Percentiles rank a stretch among this genome's conserved stretches.
phyloP scores from a whole-genome alignment of 2,888 invertebrate species.

The Parascotia fuliginaria region DNA sequence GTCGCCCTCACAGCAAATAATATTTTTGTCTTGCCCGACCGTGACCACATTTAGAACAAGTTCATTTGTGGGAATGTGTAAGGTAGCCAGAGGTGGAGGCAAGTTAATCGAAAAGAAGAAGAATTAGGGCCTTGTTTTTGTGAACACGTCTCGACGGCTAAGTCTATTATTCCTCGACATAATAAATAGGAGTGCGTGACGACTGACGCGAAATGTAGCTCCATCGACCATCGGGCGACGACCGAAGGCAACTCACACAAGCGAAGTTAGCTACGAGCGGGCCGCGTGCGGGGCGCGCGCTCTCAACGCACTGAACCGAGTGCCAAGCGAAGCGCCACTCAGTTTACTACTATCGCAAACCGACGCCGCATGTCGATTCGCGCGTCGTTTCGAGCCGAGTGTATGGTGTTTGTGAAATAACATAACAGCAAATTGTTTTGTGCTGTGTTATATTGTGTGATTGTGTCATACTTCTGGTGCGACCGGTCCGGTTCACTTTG shows the following conservation, averaged over 20 bases:
- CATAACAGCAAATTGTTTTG: conserved; percentile 80
- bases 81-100: conserved; percentile 21
- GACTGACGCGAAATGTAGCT: conserved; percentile 75
- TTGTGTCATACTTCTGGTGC: conserved; percentile 74
- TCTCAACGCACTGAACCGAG: conserved; percentile 68
- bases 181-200: conserved; percentile 78
- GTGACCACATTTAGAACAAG: conserved; percentile 66
- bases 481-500: conserved; percentile 73
- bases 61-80: conserved; percentile 41
- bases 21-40: conserved; percentile 58
- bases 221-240: conserved; percentile 77
- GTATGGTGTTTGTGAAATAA: conserved; percentile 81
- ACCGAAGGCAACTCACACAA: conserved; percentile 60
- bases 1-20: conserved; percentile 63
- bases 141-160: conserved; percentile 36
- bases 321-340: conserved; percentile 77
- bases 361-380: conserved; percentile 73
- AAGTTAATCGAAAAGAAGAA: conserved; percentile 36
- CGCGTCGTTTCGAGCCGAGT: conserved; percentile 71
- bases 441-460: conserved; percentile 77
- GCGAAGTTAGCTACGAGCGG: conserved; percentile 67
- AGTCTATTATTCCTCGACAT: conserved; percentile 49
- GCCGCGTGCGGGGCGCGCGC: conserved; percentile 63
- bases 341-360: conserved; percentile 76
- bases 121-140: conserved; percentile 50